A percentile compares a stretch with the other conserved stretches of the same genome.
Evolutionary conservation across 2,888 invertebrate genomes (phyloP).

Genomic region (Trachelus tabidus): DNA sequence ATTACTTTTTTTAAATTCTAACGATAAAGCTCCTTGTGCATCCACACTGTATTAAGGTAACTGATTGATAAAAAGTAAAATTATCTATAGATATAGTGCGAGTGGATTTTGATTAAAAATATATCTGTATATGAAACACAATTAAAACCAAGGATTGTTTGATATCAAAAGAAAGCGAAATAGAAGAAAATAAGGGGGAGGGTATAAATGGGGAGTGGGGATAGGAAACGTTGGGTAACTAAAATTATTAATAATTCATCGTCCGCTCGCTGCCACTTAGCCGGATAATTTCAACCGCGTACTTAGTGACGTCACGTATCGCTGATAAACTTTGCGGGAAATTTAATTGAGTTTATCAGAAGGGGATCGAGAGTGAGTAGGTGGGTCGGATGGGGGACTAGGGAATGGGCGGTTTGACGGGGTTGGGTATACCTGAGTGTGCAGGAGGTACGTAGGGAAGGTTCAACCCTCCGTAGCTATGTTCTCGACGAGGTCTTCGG

Average conservation of each 20-base stretch:
- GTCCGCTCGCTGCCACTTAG: background rate
- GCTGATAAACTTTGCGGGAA: constrained; percentile 22
- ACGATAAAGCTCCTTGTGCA: background rate
- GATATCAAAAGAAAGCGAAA: background rate
- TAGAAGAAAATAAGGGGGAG: background rate
- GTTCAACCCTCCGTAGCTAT: background rate
- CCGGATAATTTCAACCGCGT: background rate
- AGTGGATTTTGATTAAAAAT: no score
- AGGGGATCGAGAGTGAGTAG: background rate
- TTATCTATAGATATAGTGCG: background rate
- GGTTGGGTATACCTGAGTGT: constrained; percentile 1
- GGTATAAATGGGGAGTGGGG: background rate
- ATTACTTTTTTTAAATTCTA: background rate
- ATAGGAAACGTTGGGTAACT: background rate
- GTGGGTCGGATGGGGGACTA: background rate
- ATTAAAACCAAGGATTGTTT: background rate
- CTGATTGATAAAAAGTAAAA: background rate
- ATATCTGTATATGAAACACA: background rate
- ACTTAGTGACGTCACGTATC: constrained; percentile 11
- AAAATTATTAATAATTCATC: background rate
- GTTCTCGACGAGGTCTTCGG: background rate
- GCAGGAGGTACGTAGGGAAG: background rate
- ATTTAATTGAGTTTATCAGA: constrained; percentile 21
- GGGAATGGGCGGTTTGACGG: background rate
- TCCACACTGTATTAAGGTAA: background rate